Conservation (phyloP, 2,113 vertebrate species). For the Ptychochromis oligacanthus region DNA sequence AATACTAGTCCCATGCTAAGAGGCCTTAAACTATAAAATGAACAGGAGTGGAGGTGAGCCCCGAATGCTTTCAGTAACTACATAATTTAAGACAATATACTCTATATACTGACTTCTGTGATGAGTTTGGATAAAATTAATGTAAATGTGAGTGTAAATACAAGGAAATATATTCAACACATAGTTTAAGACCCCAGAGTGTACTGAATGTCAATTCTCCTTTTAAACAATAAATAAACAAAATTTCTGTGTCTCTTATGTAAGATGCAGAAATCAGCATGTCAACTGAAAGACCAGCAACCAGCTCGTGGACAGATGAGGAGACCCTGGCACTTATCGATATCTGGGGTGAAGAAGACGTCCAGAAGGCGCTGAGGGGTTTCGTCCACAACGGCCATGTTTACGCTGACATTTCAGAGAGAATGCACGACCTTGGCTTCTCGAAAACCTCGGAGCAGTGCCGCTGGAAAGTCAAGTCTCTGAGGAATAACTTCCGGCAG, state of each 20-base stretch:
- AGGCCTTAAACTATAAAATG: background rate
- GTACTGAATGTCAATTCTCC: background rate
- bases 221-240: background rate
- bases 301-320: conserved; percentile 65
- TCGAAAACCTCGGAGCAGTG: conserved; percentile 73
- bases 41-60: background rate
- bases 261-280: conserved; percentile 41
- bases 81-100: background rate
- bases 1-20: background rate
- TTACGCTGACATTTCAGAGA: conserved; percentile 69
- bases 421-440: conserved; percentile 60
- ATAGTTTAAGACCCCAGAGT: background rate
- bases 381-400: conserved; percentile 68
- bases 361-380: conserved; percentile 66
- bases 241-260: background rate
- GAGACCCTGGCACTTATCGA: conserved; percentile 71
- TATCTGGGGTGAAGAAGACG: conserved; percentile 74
- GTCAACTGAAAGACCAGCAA: conserved; percentile 24
- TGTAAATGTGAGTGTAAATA: background rate
- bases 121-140: background rate
- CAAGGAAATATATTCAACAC: background rate
- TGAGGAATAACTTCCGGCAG: conserved; percentile 73
- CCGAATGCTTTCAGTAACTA: background rate
- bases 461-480: conserved; percentile 73
- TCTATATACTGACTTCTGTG: background rate